These are phyloP conservation scores for Motacilla tschutschensis DNA, from an alignment of 2,113 vertebrate species.

Conservation along the genomic window DNA sequence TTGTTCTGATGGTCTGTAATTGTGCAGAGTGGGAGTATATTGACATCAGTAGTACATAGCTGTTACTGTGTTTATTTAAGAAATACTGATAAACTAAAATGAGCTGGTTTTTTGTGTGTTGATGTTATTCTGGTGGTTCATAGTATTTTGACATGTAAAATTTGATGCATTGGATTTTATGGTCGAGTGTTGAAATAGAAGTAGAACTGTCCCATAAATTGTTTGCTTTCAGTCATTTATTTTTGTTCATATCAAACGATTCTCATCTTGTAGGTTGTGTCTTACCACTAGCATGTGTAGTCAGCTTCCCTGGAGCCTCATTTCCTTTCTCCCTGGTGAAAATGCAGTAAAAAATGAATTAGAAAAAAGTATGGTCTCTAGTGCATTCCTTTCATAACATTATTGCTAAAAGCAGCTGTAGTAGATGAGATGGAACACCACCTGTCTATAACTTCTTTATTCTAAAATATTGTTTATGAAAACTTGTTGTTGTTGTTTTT, in stretches of 20 bases:
- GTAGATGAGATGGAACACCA: neutral
- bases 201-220: neutral
- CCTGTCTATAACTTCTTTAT: neutral
- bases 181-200: neutral
- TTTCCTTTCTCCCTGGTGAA: neutral
- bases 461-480: neutral
- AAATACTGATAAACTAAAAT: neutral
- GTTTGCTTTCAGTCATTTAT: neutral
- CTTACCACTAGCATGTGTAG: neutral
- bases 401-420: neutral
- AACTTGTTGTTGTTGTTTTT: too few relatives aligned
- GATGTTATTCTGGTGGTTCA: neutral
- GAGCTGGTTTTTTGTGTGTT: neutral
- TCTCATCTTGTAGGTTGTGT: neutral
- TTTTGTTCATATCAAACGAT: neutral
- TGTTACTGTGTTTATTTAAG: constrained; percentile 2
- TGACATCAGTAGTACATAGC: neutral
- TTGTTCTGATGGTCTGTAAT: neutral
- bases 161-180: neutral
- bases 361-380: neutral
- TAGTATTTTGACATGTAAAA: neutral
- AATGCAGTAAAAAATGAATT: neutral
- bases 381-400: neutral
- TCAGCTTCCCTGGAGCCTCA: neutral
- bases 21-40: neutral